A percentile compares a stretch with the other conserved stretches of the same genome.
These are phyloP conservation scores for Balanococcus diminutus DNA, from an alignment of 2,888 invertebrate species.

Conservation along the genomic window DNA sequence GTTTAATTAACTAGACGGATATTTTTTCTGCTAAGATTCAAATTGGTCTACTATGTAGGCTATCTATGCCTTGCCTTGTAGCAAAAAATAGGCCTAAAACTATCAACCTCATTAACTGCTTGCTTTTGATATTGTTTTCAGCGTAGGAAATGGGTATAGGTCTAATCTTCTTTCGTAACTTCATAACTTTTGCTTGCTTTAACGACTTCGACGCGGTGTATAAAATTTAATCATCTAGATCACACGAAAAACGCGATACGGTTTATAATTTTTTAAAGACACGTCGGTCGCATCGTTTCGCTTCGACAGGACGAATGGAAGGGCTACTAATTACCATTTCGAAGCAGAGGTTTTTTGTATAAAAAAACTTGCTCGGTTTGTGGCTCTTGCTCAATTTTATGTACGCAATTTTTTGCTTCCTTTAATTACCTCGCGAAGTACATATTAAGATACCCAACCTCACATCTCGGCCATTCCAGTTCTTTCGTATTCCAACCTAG, in stretches of 20 bases:
- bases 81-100: not conserved
- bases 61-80: not conserved
- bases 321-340: conserved; percentile 27
- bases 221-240: conserved; percentile 26
- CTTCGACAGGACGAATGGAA: not conserved
- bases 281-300: not conserved
- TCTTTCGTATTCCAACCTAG: too few relatives aligned
- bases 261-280: not conserved
- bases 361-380: not conserved
- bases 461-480: not conserved
- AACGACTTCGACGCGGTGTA: not conserved
- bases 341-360: not conserved
- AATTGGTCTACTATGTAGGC: not conserved
- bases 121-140: not conserved
- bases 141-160: not conserved
- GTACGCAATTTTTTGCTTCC: conserved; percentile 10
- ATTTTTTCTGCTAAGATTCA: not conserved
- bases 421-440: not conserved
- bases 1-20: conserved; percentile 12
- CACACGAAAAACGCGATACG: not conserved
- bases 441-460: not conserved
- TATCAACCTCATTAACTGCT: conserved; percentile 17
- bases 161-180: not conserved
- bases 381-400: not conserved
- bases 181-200: conserved; percentile 1